Evolutionary conservation across 1,140 invertebrate genomes (phyloP).

Genomic region (Vollenhovia emeryi): DNA sequence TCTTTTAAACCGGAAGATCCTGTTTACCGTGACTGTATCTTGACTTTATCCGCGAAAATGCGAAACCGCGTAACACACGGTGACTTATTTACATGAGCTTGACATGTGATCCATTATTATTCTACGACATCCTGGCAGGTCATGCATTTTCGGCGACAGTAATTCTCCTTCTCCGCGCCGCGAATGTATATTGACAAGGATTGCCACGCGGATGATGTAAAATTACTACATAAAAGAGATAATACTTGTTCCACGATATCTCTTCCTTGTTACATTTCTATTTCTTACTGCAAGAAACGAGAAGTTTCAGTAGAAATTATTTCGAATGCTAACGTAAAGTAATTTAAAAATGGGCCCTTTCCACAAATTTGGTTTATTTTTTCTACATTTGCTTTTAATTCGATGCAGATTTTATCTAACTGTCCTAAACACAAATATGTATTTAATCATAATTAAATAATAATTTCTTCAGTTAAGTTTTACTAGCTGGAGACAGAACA

Average conservation of each 20-base stretch:
- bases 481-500: neutral
- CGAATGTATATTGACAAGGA: neutral
- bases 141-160: neutral
- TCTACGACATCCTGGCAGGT: neutral
- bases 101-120: constrained; percentile 6
- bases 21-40: constrained; percentile 36
- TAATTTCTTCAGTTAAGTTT: constrained; percentile 17
- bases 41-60: constrained; percentile 66
- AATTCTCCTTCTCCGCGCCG: neutral
- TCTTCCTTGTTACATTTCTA: neutral
- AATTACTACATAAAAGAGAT: neutral
- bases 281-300: neutral
- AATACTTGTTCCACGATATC: neutral
- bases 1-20: constrained; percentile 20
- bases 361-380: neutral
- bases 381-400: neutral
- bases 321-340: neutral
- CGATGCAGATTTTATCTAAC: neutral
- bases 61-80: neutral
- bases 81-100: constrained; percentile 57
- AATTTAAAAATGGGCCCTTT: neutral
- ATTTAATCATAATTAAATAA: neutral
- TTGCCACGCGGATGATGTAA: neutral
- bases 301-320: neutral
- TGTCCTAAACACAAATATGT: neutral